A percentile compares a stretch with the other conserved stretches of the same genome.
Conservation (phyloP, 1,140 invertebrate genomes). For the Vanessa atalanta region DNA sequence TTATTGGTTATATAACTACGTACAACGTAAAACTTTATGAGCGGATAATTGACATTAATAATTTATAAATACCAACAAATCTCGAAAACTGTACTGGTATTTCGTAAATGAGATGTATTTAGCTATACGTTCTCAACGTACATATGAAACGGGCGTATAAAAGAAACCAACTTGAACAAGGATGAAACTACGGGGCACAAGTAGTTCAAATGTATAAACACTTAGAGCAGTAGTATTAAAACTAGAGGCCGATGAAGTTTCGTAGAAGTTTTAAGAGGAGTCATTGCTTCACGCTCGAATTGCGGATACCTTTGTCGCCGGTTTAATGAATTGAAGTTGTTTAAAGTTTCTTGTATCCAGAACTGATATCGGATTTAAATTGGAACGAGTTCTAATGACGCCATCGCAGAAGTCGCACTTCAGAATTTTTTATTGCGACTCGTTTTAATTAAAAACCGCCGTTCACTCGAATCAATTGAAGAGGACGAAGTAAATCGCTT, state of each 20-base stretch:
- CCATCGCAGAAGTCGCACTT: slow-evolving; percentile 40
- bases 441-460: slow-evolving; percentile 61
- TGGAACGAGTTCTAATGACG: slow-evolving; percentile 56
- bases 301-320: slow-evolving; percentile 57
- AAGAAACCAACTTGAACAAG: too few species aligned
- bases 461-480: slow-evolving; percentile 39
- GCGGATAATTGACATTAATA: too few species aligned
- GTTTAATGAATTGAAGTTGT: slow-evolving; percentile 72
- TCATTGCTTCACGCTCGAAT: slow-evolving; percentile 50
- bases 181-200: too few species aligned
- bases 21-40: too few species aligned
- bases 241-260: slow-evolving; percentile 11
- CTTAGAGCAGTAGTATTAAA: neutral
- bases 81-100: too few species aligned
- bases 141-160: too few species aligned
- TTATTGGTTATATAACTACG: too few species aligned
- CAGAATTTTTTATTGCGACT: slow-evolving; percentile 56
- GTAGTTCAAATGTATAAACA: neutral
- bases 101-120: too few species aligned
- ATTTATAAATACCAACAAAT: too few species aligned
- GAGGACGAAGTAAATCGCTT: slow-evolving; percentile 33
- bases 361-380: slow-evolving; percentile 59
- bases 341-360: slow-evolving; percentile 63
- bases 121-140: too few species aligned
- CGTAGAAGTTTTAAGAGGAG: slow-evolving; percentile 24